A percentile compares a stretch with the other conserved stretches of the same genome.
Conservation (phyloP, 1,140 invertebrate species). For the Helicoverpa zea region DNA sequence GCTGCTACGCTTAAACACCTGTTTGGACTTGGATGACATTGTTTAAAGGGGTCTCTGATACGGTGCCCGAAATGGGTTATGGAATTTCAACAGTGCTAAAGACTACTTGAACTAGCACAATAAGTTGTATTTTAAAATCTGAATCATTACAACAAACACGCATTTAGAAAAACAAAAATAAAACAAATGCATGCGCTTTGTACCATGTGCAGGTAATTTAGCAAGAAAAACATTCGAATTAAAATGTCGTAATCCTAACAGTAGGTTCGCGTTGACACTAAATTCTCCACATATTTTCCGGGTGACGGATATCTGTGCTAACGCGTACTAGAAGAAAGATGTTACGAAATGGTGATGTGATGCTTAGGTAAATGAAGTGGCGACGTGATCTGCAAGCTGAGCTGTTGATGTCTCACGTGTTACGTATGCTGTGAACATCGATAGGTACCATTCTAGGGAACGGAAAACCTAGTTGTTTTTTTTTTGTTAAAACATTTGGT, state of each 20-base stretch:
- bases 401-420: background rate
- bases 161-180: too few relatives aligned
- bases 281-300: constrained; percentile 28
- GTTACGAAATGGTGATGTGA: constrained; percentile 35
- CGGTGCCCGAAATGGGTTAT: too few relatives aligned
- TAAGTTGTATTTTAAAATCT: too few relatives aligned
- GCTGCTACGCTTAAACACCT: too few relatives aligned
- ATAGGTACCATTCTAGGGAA: background rate
- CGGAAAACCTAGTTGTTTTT: background rate
- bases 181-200: too few relatives aligned
- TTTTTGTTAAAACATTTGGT: background rate
- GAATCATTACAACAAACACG: too few relatives aligned
- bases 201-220: too few relatives aligned
- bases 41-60: too few relatives aligned
- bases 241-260: constrained; percentile 10
- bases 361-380: constrained; percentile 37
- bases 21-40: too few relatives aligned
- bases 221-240: background rate
- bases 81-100: too few relatives aligned
- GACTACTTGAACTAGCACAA: too few relatives aligned
- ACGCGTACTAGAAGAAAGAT: constrained; percentile 40
- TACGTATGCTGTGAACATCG: constrained; percentile 8
- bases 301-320: constrained; percentile 30
- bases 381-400: constrained; percentile 24
- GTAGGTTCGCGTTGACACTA: background rate